Conservation (phyloP, 2,113 vertebrate species). For the Passer domesticus region DNA sequence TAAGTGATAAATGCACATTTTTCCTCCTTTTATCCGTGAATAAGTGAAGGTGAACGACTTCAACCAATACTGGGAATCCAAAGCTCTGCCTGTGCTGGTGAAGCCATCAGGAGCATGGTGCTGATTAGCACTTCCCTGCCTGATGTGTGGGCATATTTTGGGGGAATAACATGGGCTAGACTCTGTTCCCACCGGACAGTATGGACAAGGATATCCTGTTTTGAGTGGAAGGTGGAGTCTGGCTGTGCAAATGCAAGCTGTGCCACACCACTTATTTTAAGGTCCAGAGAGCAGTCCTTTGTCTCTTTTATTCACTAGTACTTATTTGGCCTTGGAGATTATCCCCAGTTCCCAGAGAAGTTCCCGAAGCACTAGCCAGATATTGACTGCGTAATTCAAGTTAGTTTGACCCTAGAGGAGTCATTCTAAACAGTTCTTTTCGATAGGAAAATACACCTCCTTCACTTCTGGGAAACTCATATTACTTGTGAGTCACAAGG, state of each 20-base stretch:
- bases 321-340: conserved; percentile 49
- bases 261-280: neutral
- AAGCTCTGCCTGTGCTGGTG: neutral
- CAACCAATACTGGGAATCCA: neutral
- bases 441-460: conserved; percentile 37
- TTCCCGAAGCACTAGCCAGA: neutral
- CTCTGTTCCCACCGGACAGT: neutral
- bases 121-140: neutral
- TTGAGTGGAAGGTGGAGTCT: neutral
- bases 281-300: neutral
- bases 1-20: neutral
- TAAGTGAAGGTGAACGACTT: neutral
- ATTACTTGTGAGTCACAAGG: conserved; percentile 22
- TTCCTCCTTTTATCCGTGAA: neutral
- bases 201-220: neutral
- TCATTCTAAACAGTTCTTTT: conserved; percentile 32
- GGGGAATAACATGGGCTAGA: neutral
- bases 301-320: conserved; percentile 36
- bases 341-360: neutral
- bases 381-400: conserved; percentile 57
- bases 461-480: conserved; percentile 9
- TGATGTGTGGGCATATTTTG: neutral
- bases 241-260: neutral
- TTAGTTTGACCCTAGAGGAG: conserved; percentile 56
- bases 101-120: neutral